Conservation (phyloP, 2,113 vertebrate species). For the Ceyx melanurus region DNA sequence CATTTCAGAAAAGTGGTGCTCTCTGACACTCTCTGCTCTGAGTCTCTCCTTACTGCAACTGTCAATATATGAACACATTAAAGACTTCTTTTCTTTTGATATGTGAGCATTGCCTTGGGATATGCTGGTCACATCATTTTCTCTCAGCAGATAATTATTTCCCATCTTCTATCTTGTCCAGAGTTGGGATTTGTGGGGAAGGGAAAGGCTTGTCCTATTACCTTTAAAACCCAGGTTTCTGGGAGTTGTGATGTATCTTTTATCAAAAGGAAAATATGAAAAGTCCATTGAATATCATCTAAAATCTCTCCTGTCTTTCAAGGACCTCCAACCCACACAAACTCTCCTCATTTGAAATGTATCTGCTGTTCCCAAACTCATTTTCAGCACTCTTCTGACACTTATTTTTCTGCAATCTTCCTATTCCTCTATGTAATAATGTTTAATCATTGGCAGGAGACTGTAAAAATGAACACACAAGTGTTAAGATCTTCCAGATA, state of each 20-base stretch:
- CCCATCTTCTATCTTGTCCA: not conserved
- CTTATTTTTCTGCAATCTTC: not conserved
- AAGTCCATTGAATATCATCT: not conserved
- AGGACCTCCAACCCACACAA: not conserved
- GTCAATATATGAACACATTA: constrained; percentile 4
- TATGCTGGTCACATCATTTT: not conserved
- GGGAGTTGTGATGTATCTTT: not conserved
- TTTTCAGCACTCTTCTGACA: not conserved
- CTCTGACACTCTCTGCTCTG: not conserved
- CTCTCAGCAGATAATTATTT: constrained; percentile 17
- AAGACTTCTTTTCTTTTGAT: constrained; percentile 1
- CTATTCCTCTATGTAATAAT: not conserved
- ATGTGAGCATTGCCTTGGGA: constrained; percentile 3
- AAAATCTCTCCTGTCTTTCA: not conserved
- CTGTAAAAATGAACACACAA: not conserved
- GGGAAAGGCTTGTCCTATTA: not conserved
- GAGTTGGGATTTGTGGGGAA: not conserved
- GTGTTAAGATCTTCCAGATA: not conserved
- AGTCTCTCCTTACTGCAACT: not conserved
- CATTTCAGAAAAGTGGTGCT: not conserved
- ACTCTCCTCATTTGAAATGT: not conserved
- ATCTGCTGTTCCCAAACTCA: not conserved
- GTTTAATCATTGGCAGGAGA: not conserved
- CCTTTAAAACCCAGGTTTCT: not conserved
- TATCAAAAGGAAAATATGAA: not conserved